Base-by-base conservation (phyloP, 1,140 invertebrate genomes). In the Lucilia cuprina region DNA sequence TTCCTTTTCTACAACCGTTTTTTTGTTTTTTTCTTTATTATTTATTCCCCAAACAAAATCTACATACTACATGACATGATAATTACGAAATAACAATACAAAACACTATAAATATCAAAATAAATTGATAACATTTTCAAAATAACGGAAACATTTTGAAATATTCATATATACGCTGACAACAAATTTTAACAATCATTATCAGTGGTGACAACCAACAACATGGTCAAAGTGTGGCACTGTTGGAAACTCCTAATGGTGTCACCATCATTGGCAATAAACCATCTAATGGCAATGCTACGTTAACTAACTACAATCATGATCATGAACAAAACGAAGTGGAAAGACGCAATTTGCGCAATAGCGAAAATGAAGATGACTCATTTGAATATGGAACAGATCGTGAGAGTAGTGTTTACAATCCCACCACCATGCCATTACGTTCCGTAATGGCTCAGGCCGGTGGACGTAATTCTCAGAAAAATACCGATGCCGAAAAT, bases 351-450 rank as follows among this genome's bases (percentile, higher is more conserved):
- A 25, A 86, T 5, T 86, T 87, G 21, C 88, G 89, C 50, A 78
- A 86, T 65, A 50, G 55, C 47, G 84, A 82, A 30, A 87, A 90
- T 25, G 89, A 90, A 34, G 89, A 90, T 50, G 89, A 90, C 77
- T 90, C 89, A 5, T 90, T 90, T 60, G 89, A 90, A 30, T 90
- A 90, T 85, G 89, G 34, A 34, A 90, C 89, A n/a, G 89, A 90
- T 88, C 89, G 89, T 10, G 89, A 90, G 83, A 90, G 89, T 84
- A 84, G 84, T 75, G 89, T 90, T 17, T 90, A 90, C 55, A 90
- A 90, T 86, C 88, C 89, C 9, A 90, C 89, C 2, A 90, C 89
- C 5, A 85, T 86, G 80, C 89, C 89, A 10, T 34, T 90, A 80
- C 88, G 84, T 55, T 80, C 84, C 21, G 84, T 87, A 7, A 89